Base-by-base conservation (phyloP, 1,140 invertebrate genomes). In the Diabrotica undecimpunctata region DNA sequence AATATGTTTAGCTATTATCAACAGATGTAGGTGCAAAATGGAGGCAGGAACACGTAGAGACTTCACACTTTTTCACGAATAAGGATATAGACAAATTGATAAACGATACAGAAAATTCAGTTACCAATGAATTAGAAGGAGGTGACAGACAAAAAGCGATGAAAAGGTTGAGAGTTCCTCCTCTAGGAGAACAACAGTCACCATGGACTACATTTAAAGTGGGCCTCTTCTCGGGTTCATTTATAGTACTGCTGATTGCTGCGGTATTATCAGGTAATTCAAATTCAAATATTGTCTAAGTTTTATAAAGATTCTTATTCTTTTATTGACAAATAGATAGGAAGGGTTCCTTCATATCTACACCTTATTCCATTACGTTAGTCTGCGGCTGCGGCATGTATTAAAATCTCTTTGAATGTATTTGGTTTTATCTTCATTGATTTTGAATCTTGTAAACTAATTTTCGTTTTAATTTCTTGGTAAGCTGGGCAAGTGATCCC, bases 81-180 rank as follows among this genome's bases (percentile, higher is more conserved):
- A 93, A 93, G 75, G 91, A 94, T 73, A 94, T 96, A 56, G 90
- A 93, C 75, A 87, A 91, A 56, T 78, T 96, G 9, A 95, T 97
- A 65, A 84, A 84, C 65, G 92, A 96, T 74, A 92, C 90, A 0
- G 94, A 96, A 80, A 85, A 85, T 66, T 78, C 82, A 52, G 89
- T 95, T n/a, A 96, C 92, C 0, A 84, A 86, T 66, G 89, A 94
- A 65, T 82, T 96, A 12, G 94, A 96, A 78, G 86, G 83, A 14
- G 93, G 94, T 10, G 90, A 95, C 77, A 80, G 93, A 52, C 88
- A 90, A 72, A 87, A 84, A 68, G 93, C 93, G 0, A 95, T 96
- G 93, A 95, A 95, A 78, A 79, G 92, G 41, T 77, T 95, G 5
- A 79, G 93, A 50, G 94, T 96, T 0, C 93, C 94, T 5, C 93